A percentile compares a stretch with the other conserved stretches of the same genome.
phyloP scores from a whole-genome alignment of 2,113 vertebrate species.

The Entelurus aequoreus region DNA sequence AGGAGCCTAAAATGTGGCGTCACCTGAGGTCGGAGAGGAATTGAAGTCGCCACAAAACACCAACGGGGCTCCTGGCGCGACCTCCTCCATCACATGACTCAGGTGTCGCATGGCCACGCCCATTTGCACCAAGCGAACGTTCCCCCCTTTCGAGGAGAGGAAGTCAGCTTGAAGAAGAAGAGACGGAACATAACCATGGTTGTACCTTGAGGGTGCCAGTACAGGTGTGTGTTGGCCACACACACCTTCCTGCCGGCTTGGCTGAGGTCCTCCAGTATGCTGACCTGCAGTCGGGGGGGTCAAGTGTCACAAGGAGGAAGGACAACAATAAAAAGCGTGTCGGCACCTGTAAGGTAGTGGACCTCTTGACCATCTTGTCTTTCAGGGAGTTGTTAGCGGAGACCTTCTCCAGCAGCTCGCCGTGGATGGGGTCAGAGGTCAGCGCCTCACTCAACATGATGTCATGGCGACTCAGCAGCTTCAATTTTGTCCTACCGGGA shows the following conservation, averaged over 20 bases:
- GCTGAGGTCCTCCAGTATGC: constrained; percentile 78
- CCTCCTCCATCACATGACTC: constrained; percentile 69
- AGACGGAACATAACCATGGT: not conserved
- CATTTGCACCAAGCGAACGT: constrained; percentile 87
- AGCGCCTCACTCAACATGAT: constrained; percentile 79
- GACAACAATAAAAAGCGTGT: not conserved
- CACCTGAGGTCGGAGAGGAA: constrained; percentile 80
- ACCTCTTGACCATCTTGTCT: constrained; percentile 78
- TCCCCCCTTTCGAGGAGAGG: constrained; percentile 75
- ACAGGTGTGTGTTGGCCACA: constrained; percentile 93
- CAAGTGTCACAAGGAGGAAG: not conserved
- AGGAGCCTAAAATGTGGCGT: not conserved
- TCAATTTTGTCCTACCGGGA: constrained; percentile 71
- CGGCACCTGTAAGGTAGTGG: constrained; percentile 85
- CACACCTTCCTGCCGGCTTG: constrained; percentile 80
- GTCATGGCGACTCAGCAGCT: constrained; percentile 78
- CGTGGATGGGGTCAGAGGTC: constrained; percentile 71
- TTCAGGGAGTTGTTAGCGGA: constrained; percentile 62
- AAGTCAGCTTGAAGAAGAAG: not conserved
- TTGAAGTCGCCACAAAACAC: constrained; percentile 94
- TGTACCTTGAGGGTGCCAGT: constrained; percentile 95
- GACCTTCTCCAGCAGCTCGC: constrained; percentile 71
- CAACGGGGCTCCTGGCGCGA: constrained; percentile 76
- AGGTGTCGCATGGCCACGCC: constrained; percentile 82
- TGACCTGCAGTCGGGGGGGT: constrained; percentile 71